Conservation (phyloP, 2,888 invertebrate species). For the Cerceris ruficornis region DNA sequence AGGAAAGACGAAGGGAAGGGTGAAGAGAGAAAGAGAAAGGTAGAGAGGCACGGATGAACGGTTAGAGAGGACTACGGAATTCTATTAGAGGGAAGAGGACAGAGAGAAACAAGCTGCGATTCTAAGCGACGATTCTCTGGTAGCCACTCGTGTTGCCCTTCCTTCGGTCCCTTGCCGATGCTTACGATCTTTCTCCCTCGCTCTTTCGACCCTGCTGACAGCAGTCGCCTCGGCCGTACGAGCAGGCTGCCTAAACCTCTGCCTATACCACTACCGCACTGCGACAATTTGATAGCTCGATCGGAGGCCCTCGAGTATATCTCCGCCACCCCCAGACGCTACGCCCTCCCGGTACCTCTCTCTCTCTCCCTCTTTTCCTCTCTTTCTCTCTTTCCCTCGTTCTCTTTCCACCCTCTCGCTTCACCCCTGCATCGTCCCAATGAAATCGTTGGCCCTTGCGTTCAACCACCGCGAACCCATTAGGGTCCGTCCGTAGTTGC, state of each 20-base stretch:
- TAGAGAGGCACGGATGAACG: slow-evolving; percentile 25
- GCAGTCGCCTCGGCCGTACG: slow-evolving; percentile 61
- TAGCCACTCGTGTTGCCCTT: slow-evolving; percentile 52
- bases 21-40: slow-evolving; percentile 11
- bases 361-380: background rate
- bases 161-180: slow-evolving; percentile 32
- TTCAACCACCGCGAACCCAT: slow-evolving; percentile 58
- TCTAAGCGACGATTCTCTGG: slow-evolving; percentile 61
- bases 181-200: slow-evolving; percentile 52
- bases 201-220: slow-evolving; percentile 64
- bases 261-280: slow-evolving; percentile 78
- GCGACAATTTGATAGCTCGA: slow-evolving; percentile 79
- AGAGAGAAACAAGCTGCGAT: slow-evolving; percentile 60
- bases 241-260: slow-evolving; percentile 68
- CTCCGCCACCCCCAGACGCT: slow-evolving; percentile 35
- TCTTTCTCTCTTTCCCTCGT: slow-evolving; percentile 1
- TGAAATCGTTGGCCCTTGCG: slow-evolving; percentile 61
- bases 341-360: slow-evolving; percentile 15
- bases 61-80: slow-evolving; percentile 49
- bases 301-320: slow-evolving; percentile 62
- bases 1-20: slow-evolving; percentile 1
- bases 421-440: slow-evolving; percentile 29
- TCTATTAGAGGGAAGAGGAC: slow-evolving; percentile 49
- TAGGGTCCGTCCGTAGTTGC: slow-evolving; percentile 45
- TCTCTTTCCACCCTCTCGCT: slow-evolving; percentile 7